Evolutionary conservation across 2,113 vertebrate species (phyloP).

Genomic region (Arothron firmamentum): DNA sequence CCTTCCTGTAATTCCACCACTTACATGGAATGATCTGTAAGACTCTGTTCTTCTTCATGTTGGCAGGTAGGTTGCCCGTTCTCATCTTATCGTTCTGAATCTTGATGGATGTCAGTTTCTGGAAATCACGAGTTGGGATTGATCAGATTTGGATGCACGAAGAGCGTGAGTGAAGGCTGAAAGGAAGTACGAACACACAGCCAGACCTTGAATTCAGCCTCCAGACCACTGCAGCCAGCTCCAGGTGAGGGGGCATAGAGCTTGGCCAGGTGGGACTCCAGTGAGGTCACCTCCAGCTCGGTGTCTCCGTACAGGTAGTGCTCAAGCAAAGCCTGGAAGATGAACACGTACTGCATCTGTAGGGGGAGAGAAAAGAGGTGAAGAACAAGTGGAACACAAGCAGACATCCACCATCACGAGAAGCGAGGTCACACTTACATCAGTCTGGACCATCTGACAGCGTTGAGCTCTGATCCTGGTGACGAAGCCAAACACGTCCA

Average conservation of each 20-base stretch:
- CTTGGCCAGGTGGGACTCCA: constrained; percentile 94
- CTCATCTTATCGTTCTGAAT: constrained; percentile 99
- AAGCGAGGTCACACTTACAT: constrained; percentile 75
- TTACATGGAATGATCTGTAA: constrained; percentile 99
- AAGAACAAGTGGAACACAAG: constrained; percentile 1
- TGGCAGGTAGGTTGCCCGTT: constrained; percentile 93
- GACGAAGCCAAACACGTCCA: constrained; percentile 95
- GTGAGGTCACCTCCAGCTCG: constrained; percentile 95
- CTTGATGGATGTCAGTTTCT: constrained; percentile 99
- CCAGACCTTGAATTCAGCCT: constrained; percentile 94
- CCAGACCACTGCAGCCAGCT: constrained; percentile 89
- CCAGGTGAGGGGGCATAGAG: constrained; percentile 91
- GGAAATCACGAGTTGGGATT: neutral
- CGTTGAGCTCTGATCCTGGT: constrained; percentile 95
- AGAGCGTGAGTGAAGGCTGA: neutral
- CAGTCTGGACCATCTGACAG: constrained; percentile 99
- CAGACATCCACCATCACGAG: neutral
- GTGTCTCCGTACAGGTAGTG: constrained; percentile 98
- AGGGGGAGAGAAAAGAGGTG: neutral
- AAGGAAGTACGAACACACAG: neutral
- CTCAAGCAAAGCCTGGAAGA: constrained; percentile 96
- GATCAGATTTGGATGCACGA: neutral
- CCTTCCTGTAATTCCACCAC: constrained; percentile 33
- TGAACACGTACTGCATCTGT: constrained; percentile 99
- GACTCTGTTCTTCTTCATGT: constrained; percentile 99